Percentiles rank a stretch among this genome's conserved stretches.
phyloP scores from a whole-genome alignment of 2,888 invertebrate genomes.

The Drosophila kokeensis region DNA sequence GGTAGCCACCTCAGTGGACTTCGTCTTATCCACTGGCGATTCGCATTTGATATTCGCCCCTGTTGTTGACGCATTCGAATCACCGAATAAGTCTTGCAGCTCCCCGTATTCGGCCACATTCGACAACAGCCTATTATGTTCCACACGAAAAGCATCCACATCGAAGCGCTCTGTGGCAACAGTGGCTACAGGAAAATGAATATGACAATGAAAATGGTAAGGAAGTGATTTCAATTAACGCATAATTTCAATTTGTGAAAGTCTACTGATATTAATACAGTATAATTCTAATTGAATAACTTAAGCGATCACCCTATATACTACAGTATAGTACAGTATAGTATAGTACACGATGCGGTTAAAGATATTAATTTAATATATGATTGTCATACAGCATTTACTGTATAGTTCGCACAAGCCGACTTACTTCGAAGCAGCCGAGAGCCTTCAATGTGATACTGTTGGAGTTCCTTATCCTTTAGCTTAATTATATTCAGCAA shows the following conservation, averaged over 20 bases:
- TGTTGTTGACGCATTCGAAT: not conserved
- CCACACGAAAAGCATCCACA: slow-evolving; percentile 43
- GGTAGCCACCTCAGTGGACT: not conserved
- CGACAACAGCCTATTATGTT: slow-evolving; percentile 41
- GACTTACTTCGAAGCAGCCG: slow-evolving; percentile 75
- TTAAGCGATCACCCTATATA: not conserved
- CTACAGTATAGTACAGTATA: not conserved
- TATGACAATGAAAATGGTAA: not conserved
- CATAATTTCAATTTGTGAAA: not conserved
- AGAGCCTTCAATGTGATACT: slow-evolving; percentile 80
- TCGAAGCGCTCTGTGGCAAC: slow-evolving; percentile 71
- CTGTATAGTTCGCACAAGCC: slow-evolving; percentile 3
- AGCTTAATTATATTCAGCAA: slow-evolving; percentile 67
- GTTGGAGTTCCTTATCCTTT: slow-evolving; percentile 82
- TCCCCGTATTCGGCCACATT: slow-evolving; percentile 22
- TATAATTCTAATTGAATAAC: not conserved
- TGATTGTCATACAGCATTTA: not conserved
- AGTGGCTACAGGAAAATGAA: slow-evolving; percentile 61
- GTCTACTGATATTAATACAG: not conserved
- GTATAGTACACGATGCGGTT: no score
- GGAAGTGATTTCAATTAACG: not conserved
- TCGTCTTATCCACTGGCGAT: not conserved
- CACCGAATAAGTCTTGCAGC: not conserved
- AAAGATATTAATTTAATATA: not conserved
- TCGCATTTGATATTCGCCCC: slow-evolving; percentile 6